Conservation (phyloP, 2,113 vertebrate species). For the Turdus rufiventris region DNA sequence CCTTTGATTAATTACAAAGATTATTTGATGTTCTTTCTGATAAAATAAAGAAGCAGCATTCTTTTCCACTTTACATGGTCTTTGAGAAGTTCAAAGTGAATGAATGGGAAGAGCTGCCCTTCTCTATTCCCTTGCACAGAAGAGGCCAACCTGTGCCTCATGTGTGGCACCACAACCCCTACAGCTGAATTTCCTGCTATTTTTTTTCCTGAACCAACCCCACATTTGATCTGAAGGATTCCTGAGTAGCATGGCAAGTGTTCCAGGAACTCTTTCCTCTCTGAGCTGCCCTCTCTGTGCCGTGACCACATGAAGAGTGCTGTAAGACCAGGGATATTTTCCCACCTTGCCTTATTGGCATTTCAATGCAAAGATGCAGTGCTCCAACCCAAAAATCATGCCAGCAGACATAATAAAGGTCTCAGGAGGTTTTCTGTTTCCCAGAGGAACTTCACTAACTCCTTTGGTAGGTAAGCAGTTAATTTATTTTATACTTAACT, state of each 20-base stretch:
- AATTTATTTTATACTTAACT: neutral
- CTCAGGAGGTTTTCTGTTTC: neutral
- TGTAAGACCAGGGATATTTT: neutral
- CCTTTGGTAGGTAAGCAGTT: neutral
- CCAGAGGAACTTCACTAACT: neutral
- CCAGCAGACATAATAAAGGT: neutral
- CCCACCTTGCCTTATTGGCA: neutral
- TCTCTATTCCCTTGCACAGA: neutral
- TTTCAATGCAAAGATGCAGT: rapidly evolving
- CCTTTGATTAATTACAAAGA: neutral
- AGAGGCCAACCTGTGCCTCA: neutral
- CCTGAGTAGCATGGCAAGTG: neutral
- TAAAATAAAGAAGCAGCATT: neutral
- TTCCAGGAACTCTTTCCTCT: neutral
- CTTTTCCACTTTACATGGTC: neutral
- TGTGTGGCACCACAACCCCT: neutral
- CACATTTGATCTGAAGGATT: neutral
- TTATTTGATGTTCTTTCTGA: neutral
- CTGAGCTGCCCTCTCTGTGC: too few relatives aligned
- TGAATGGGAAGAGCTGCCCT: neutral
- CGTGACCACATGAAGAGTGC: rapidly evolving
- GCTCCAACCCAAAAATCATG: neutral
- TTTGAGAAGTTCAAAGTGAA: neutral
- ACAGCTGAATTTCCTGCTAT: neutral
- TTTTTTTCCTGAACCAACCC: neutral